Evolutionary conservation across 2,888 invertebrate genomes (phyloP), one percentile per base, ranked within the genome.

Genomic region (Harpalus rubripes): DNA sequence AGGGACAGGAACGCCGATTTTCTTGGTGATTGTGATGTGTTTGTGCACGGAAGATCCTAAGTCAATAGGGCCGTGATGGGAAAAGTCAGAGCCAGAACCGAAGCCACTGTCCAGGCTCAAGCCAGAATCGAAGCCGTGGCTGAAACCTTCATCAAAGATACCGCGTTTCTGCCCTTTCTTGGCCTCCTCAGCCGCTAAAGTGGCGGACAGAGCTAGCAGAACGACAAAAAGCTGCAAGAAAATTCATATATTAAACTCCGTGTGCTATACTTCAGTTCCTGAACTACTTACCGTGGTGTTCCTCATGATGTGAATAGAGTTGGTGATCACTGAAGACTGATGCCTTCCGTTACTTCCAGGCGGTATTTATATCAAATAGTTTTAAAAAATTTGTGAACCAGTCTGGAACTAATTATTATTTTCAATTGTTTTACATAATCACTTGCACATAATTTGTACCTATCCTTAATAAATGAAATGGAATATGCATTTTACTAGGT

Each of bases 1-100:
- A 0, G 92, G 92, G 12, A 92, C 90, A 4, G 93, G 92, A 1
- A 93, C 91, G 79, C 92, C 90, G 63, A 92, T 90, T 85, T 92
- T 91, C 84, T 92, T 92, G 26, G 92, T 92, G 85, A 93, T 90
- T 76, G 92, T 90, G 39, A 92, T 88, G 44, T 91, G 90, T 7
- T 90, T 87, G 12, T 89, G 88, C 3, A 90, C 87, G 10, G 89
- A 87, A 12, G 90, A 85, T 7, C 89, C 90, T n/a, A 90, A 86
- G 86, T 89, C 86, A 81, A 89, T 87, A 6, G 85, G 85, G 18
- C 85, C 85, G 65, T 85, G 85, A 26, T 63, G 18, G 18, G 26
- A 52, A 26, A 61, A 18, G 56, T 26, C 58, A 15, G 26, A 16
- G 26, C 44, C 39, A 39, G 90, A 18, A 89, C 86, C 85, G 59